Conservation (phyloP, 2,888 invertebrate genomes). For the Hypomecis punctinalis region DNA sequence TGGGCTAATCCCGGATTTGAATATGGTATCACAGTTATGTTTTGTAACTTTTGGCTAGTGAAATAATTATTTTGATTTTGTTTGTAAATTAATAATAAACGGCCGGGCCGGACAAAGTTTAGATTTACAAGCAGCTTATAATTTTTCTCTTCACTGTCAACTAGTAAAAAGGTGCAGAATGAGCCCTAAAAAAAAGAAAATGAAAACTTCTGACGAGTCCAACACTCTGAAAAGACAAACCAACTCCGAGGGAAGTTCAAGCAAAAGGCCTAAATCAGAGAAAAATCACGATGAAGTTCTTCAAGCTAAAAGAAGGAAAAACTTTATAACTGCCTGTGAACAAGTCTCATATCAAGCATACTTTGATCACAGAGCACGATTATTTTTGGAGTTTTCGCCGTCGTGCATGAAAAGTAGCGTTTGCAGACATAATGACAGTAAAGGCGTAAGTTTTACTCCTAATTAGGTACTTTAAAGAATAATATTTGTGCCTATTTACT, state of each 20-base stretch:
- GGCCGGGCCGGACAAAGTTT: too few relatives aligned
- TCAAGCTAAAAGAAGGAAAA: constrained; percentile 60
- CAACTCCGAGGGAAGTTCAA: constrained; percentile 42
- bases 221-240: constrained; percentile 46
- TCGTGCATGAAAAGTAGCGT: constrained; percentile 54
- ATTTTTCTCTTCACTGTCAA: not conserved
- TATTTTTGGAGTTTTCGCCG: constrained; percentile 64
- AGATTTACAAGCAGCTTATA: too few relatives aligned
- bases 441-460: constrained; percentile 49
- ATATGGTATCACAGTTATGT: too few relatives aligned
- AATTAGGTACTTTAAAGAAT: not conserved
- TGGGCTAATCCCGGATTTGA: too few relatives aligned
- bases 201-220: constrained; percentile 43
- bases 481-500: too few relatives aligned
- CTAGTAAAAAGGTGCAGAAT: constrained; percentile 31
- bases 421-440: constrained; percentile 59
- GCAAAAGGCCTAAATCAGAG: constrained; percentile 56
- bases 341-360: constrained; percentile 67
- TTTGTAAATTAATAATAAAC: too few relatives aligned
- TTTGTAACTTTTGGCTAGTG: too few relatives aligned
- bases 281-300: constrained; percentile 51
- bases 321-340: constrained; percentile 73
- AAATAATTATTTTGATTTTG: too few relatives aligned
- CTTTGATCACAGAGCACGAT: constrained; percentile 59
- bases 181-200: constrained; percentile 63